Evolutionary conservation across 2,113 vertebrate species (phyloP).

Genomic region (Gymnorhina tibicen): DNA sequence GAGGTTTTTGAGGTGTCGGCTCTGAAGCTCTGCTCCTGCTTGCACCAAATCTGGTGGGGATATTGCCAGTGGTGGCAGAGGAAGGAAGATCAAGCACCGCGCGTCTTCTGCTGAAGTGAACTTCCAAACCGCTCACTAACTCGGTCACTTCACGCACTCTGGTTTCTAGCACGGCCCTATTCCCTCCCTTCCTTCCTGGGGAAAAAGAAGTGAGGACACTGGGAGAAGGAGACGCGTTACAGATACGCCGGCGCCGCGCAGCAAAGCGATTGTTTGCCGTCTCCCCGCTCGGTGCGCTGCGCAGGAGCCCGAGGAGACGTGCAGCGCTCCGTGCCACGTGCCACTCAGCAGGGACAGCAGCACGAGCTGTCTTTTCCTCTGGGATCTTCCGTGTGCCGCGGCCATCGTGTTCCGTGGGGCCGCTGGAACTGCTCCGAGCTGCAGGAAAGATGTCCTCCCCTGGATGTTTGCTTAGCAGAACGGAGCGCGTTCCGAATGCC

Average conservation of each 20-base stretch:
- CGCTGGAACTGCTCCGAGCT: background rate
- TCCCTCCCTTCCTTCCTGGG: constrained; percentile 21
- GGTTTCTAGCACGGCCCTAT: background rate
- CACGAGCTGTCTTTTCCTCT: background rate
- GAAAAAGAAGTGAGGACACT: background rate
- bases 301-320: background rate
- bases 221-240: background rate
- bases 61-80: background rate
- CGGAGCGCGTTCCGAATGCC: fast-evolving
- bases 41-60: background rate
- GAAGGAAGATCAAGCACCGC: background rate
- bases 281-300: background rate
- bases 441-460: background rate
- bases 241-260: background rate
- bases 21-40: background rate
- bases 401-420: background rate
- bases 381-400: background rate
- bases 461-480: background rate
- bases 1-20: background rate
- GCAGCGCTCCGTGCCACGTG: background rate
- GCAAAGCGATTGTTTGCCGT: background rate
- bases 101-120: background rate
- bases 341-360: background rate
- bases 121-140: background rate
- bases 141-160: background rate